Conservation (phyloP, 2,797 vertebrate species). For the Tarsius wallacei region DNA sequence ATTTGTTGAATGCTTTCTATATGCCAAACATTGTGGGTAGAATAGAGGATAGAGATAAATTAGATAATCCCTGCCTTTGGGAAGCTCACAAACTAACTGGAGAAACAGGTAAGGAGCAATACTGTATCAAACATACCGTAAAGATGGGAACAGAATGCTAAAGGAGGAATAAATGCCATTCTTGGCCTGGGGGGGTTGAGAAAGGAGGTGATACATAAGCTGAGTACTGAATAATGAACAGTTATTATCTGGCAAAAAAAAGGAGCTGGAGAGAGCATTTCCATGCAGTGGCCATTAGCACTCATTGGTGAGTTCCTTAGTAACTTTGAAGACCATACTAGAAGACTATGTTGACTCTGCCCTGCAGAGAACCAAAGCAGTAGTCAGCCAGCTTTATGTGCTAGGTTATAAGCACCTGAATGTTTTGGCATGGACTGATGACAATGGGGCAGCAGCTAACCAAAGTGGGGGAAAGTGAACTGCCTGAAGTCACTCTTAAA, state of each 20-base stretch:
- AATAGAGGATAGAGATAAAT: not conserved
- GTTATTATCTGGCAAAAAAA: not conserved
- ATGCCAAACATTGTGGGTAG: not conserved
- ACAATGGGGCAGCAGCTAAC: not conserved
- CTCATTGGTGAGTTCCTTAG: not conserved
- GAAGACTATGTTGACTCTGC: slow-evolving; percentile 32
- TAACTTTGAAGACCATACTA: not conserved
- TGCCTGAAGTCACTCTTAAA: not conserved
- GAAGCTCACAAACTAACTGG: not conserved
- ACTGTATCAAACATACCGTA: not conserved
- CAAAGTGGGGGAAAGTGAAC: not conserved
- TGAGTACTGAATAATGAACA: not conserved
- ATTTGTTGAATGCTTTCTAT: not conserved
- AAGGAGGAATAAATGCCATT: not conserved
- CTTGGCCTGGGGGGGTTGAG: not conserved
- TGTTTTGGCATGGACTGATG: not conserved
- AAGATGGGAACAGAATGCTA: not conserved
- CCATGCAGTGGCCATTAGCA: not conserved
- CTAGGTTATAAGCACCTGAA: not conserved
- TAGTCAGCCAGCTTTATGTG: not conserved
- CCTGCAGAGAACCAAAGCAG: not conserved
- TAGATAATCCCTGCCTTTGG: not conserved
- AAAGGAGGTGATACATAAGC: not conserved
- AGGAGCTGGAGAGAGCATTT: not conserved
- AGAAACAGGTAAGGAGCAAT: not conserved